Evolutionary conservation across 2,113 vertebrate species (phyloP).

Genomic region (Plectropomus leopardus): DNA sequence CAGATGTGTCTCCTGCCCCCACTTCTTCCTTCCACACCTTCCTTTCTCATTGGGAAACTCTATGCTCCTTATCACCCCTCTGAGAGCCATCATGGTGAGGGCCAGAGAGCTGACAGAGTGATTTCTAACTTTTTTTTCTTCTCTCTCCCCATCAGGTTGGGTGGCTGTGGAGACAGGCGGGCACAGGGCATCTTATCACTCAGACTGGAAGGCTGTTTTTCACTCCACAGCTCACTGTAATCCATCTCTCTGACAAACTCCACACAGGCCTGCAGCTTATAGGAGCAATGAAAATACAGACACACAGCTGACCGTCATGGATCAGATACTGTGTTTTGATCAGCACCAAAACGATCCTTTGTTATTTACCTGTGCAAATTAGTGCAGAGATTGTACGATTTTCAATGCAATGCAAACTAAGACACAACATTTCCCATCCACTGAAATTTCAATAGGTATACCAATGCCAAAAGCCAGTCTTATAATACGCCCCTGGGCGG

Average conservation of each 20-base stretch:
- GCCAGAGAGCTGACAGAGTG: constrained; percentile 52
- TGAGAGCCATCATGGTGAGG: constrained; percentile 34
- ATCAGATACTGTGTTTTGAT: not conserved
- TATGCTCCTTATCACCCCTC: constrained; percentile 41
- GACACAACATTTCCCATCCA: not conserved
- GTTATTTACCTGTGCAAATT: not conserved
- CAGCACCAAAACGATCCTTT: not conserved
- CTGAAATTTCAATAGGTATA: constrained; percentile 1
- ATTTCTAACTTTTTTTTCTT: constrained; percentile 24
- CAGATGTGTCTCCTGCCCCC: not conserved
- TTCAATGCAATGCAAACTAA: not conserved
- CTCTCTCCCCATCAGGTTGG: constrained; percentile 20
- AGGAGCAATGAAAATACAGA: not conserved
- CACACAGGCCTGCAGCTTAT: not conserved
- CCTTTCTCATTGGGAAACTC: constrained; percentile 34
- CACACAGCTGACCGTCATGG: not conserved
- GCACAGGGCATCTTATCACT: constrained; percentile 18
- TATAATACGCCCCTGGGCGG: too few species aligned
- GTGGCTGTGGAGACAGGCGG: constrained; percentile 13
- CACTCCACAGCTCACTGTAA: constrained; percentile 6
- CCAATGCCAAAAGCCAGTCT: too few species aligned
- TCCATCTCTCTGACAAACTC: constrained; percentile 8
- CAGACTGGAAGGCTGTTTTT: constrained; percentile 17
- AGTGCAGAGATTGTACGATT: not conserved
- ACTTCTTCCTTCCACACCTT: not conserved